Conservation (phyloP, 2,888 invertebrate species). For the Patella caerulea region DNA sequence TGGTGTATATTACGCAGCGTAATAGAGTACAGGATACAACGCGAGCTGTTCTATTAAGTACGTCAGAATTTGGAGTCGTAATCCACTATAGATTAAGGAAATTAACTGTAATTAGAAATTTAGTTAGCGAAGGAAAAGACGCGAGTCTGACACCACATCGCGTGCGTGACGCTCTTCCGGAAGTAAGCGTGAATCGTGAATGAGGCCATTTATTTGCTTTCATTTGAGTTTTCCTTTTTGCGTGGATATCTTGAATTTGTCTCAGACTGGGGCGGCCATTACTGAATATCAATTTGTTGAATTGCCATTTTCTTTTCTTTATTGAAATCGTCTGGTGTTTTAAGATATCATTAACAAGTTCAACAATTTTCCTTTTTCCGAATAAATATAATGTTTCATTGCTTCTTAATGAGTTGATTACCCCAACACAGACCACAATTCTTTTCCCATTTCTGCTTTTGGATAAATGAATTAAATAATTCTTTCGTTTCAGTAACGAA, state of each 20-base stretch:
- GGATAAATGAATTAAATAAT: not conserved
- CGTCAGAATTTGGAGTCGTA: conserved; percentile 25
- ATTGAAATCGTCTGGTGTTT: conserved; percentile 9
- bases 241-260: conserved; percentile 5
- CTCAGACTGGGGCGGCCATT: conserved; percentile 2
- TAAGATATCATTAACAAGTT: conserved; percentile 5
- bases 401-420: no score
- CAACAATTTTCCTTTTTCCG: not conserved
- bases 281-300: conserved; percentile 5
- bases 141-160: conserved; percentile 14
- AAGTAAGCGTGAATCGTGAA: conserved; percentile 24
- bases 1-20: conserved; percentile 48
- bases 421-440: no score
- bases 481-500: conserved; percentile 21
- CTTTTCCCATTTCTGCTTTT: no score
- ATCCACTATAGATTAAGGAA: conserved; percentile 29
- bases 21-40: conserved; percentile 50
- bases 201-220: conserved; percentile 36
- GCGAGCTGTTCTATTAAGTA: conserved; percentile 43
- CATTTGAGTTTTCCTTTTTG: conserved; percentile 23
- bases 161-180: conserved; percentile 30
- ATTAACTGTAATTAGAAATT: conserved; percentile 39
- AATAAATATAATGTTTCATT: conserved; percentile 6
- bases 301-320: conserved; percentile 3
- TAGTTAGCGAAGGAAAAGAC: conserved; percentile 15